Evolutionary conservation across 2,888 invertebrate species (phyloP).

Genomic region (Pachycephus smyrnensis): DNA sequence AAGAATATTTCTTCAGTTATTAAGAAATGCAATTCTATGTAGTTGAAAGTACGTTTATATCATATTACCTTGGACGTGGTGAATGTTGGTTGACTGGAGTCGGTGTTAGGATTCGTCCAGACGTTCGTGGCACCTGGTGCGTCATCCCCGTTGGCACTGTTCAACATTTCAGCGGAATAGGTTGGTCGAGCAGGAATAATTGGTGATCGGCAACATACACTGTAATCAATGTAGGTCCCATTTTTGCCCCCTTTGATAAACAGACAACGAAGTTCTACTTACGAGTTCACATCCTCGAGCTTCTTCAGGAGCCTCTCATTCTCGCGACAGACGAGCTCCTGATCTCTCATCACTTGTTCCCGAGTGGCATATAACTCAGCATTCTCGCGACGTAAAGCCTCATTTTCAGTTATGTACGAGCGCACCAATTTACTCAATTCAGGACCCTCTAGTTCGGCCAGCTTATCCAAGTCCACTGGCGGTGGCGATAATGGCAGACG

Average conservation of each 20-base stretch:
- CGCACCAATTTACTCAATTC: constrained; percentile 87
- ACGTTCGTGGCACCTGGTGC: constrained; percentile 70
- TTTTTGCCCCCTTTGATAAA: constrained; percentile 1
- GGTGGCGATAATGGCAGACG: constrained; percentile 69
- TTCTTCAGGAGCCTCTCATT: constrained; percentile 90
- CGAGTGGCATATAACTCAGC: constrained; percentile 83
- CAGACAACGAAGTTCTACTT: constrained; percentile 64
- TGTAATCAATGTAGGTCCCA: constrained; percentile 57
- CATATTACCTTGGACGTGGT: constrained; percentile 49
- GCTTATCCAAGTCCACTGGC: constrained; percentile 77
- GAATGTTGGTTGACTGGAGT: constrained; percentile 39
- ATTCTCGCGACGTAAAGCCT: constrained; percentile 85
- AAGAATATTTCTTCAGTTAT: constrained; percentile 22
- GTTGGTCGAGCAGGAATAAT: constrained; percentile 83
- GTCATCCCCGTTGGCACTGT: constrained; percentile 58
- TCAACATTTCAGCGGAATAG: constrained; percentile 72
- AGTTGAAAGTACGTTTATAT: constrained; percentile 8
- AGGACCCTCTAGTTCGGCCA: constrained; percentile 80
- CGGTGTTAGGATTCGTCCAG: constrained; percentile 78
- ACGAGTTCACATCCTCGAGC: constrained; percentile 90
- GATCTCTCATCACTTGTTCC: constrained; percentile 86
- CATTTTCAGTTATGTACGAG: constrained; percentile 86
- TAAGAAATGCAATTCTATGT: constrained; percentile 7
- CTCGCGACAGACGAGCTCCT: constrained; percentile 89
- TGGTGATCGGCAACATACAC: constrained; percentile 86